Evolutionary conservation across 2,888 invertebrate genomes (phyloP).

Genomic region (Apotomis betuletana): DNA sequence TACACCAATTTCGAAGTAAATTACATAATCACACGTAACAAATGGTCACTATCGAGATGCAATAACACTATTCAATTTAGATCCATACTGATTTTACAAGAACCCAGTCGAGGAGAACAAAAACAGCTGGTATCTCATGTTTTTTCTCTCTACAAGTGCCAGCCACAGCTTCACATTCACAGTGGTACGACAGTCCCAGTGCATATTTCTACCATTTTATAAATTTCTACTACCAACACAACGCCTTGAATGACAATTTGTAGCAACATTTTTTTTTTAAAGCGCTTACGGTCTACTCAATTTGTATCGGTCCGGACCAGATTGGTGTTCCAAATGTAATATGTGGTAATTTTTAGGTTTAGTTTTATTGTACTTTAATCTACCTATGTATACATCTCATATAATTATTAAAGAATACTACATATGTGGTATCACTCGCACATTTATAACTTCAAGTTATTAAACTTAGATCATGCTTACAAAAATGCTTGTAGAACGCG

Average conservation of each 20-base stretch:
- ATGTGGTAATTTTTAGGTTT: too few relatives aligned
- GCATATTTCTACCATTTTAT: slow-evolving; percentile 34
- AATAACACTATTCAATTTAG: slow-evolving; percentile 79
- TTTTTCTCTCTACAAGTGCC: slow-evolving; percentile 56
- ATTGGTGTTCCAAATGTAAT: too few relatives aligned
- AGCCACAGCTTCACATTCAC: slow-evolving; percentile 34
- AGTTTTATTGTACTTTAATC: too few relatives aligned
- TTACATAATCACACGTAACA: slow-evolving; percentile 61
- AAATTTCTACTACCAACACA: slow-evolving; percentile 35
- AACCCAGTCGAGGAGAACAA: slow-evolving; percentile 64
- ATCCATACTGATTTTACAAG: slow-evolving; percentile 73
- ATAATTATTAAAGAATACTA: too few relatives aligned
- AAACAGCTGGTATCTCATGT: slow-evolving; percentile 80
- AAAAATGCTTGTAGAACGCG: too few relatives aligned
- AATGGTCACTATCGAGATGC: slow-evolving; percentile 65
- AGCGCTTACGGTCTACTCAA: too few relatives aligned
- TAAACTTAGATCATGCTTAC: too few relatives aligned
- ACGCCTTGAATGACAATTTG: not conserved
- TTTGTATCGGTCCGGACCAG: too few relatives aligned
- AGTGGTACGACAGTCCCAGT: slow-evolving; percentile 21
- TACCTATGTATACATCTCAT: too few relatives aligned
- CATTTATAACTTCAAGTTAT: too few relatives aligned
- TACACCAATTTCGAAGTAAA: slow-evolving; percentile 62
- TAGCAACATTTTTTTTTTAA: slow-evolving; percentile 11
- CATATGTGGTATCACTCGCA: too few relatives aligned